Evolutionary conservation across 2,888 invertebrate genomes (phyloP), one percentile per base, ranked within the genome.

Genomic region (Agrotis exclamationis): DNA sequence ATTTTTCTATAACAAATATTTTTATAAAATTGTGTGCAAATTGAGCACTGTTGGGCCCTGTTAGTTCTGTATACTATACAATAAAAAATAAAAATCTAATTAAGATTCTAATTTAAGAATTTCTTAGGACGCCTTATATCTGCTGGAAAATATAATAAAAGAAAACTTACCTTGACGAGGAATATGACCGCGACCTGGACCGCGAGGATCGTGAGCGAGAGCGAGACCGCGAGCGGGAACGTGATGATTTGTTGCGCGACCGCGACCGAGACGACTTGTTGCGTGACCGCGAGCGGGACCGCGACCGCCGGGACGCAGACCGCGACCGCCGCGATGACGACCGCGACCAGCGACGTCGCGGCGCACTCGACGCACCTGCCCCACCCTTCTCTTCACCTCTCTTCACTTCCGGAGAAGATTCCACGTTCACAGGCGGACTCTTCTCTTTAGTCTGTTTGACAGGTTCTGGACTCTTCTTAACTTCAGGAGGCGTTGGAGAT

Each of bases 101-200:
- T 53, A 53, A 24, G 11, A n/a, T 56, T 56, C 13, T 13, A 11
- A n/a, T 33, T 2, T 6, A 33, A 5, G 6, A 6, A n/a, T 28
- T 28, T 54, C n/a, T n/a, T 28, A 11, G 28, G 14, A n/a, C n/a
- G 7, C 54, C 13, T 47, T n/a, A 33, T 13, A 16, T 13, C 20
- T 9, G 5, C 39, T 48, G 47, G 18, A 47, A 24, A 24, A 0
- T 18, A 14, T 22, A 69, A 59, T 33, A 53, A 45, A 72, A 1
- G 24, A 33, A 28, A 28, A 80, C 89, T 88, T 74, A 96, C 92
- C 96, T 96, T 33, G 96, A 96, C 44, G 96, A 96, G 4, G 95
- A 95, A 75, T 95, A 96, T 0, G 96, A 96, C 3, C 96, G 93
- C n/a, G 96, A 96, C 70, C 95, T 82, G n/a, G 89, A 89, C 39